Evolutionary conservation across 2,888 invertebrate species (phyloP).

Genomic region (Aromia moschata): DNA sequence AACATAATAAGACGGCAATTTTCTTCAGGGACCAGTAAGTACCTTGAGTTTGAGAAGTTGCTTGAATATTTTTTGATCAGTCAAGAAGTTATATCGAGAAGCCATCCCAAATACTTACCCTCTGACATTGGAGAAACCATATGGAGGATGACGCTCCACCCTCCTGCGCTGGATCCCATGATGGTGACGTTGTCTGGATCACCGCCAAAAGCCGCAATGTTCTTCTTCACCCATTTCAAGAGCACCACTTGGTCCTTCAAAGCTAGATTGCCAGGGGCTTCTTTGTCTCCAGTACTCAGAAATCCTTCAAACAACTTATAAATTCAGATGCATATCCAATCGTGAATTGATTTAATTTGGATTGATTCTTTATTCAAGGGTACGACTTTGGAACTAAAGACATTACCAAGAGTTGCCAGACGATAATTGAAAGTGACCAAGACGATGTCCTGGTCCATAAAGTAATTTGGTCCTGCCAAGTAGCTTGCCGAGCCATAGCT

Average conservation of each 20-base stretch:
- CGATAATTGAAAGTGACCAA: slow-evolving; percentile 74
- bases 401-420: slow-evolving; percentile 67
- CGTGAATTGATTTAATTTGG: too few relatives aligned
- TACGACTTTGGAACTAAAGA: too few relatives aligned
- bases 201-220: slow-evolving; percentile 75
- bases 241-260: slow-evolving; percentile 76
- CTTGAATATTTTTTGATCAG: too few relatives aligned
- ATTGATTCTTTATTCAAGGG: too few relatives aligned
- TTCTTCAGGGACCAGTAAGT: too few relatives aligned
- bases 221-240: slow-evolving; percentile 72
- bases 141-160: slow-evolving; percentile 62
- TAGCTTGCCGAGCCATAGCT: slow-evolving; percentile 68
- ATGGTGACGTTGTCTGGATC: slow-evolving; percentile 73
- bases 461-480: slow-evolving; percentile 68
- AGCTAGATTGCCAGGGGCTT: slow-evolving; percentile 75
- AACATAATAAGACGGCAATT: too few relatives aligned
- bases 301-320: too few relatives aligned
- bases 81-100: too few relatives aligned
- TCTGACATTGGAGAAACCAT: slow-evolving; percentile 74
- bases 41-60: too few relatives aligned
- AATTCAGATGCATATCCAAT: too few relatives aligned
- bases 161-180: slow-evolving; percentile 68
- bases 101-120: too few relatives aligned
- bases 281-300: slow-evolving; percentile 71
- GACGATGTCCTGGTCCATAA: slow-evolving; percentile 72